Conservation (phyloP, 2,113 vertebrate species). For the Poeciliopsis retropinna region DNA sequence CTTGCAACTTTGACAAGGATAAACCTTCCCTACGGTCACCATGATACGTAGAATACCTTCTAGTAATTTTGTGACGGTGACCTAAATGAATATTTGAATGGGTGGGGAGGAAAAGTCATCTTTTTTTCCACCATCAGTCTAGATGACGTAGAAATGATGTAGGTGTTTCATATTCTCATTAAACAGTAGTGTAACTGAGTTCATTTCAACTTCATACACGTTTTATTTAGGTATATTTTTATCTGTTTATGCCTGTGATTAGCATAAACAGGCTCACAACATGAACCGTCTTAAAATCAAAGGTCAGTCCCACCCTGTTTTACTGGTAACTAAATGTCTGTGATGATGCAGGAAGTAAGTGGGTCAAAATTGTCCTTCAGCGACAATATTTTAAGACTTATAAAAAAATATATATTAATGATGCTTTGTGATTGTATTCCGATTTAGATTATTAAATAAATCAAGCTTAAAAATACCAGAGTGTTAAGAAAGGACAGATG, state of each 20-base stretch:
- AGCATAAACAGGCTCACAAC: too few relatives aligned
- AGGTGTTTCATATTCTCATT: neutral
- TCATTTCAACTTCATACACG: neutral
- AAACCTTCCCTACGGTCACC: neutral
- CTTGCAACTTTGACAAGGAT: neutral
- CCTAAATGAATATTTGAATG: neutral
- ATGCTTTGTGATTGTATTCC: neutral
- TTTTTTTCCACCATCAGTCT: constrained; percentile 19
- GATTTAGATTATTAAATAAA: neutral
- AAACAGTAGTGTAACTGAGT: neutral
- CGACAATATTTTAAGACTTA: neutral
- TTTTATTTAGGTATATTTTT: neutral
- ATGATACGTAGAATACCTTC: neutral
- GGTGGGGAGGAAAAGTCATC: too few relatives aligned
- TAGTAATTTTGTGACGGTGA: neutral
- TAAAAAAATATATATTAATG: too few relatives aligned
- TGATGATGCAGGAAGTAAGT: too few relatives aligned
- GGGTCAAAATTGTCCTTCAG: neutral
- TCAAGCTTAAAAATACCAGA: neutral
- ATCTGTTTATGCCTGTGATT: neutral
- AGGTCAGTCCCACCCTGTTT: constrained; percentile 26
- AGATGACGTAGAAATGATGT: neutral
- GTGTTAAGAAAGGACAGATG: neutral
- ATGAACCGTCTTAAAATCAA: constrained; percentile 17
- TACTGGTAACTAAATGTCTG: constrained; percentile 6